These are phyloP conservation scores for Xanthia icteritia DNA, from an alignment of 2,888 invertebrate species.

Conservation along the genomic window DNA sequence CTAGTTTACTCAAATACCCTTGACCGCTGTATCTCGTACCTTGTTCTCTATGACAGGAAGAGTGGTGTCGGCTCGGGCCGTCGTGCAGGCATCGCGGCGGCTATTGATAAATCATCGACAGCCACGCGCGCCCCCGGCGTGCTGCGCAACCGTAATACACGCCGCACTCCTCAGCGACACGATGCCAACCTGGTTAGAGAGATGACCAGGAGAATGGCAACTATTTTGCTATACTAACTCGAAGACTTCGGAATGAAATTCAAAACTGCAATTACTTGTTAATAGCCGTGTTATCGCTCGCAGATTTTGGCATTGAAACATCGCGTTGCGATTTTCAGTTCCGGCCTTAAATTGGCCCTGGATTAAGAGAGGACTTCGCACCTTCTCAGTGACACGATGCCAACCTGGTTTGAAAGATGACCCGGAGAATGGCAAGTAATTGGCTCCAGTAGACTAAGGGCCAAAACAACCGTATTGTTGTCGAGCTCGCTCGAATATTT, in stretches of 20 bases:
- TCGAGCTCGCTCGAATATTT: too few species aligned
- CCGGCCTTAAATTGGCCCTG: too few species aligned
- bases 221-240: background rate
- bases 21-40: conserved; percentile 65
- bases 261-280: background rate
- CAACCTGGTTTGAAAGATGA: too few species aligned
- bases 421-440: too few species aligned
- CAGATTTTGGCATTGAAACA: background rate
- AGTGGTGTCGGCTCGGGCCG: conserved; percentile 78
- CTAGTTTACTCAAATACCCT: conserved; percentile 7
- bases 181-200: conserved; percentile 44
- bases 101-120: conserved; percentile 88
- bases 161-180: conserved; percentile 59
- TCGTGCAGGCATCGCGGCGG: conserved; percentile 84
- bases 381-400: too few species aligned
- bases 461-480: too few species aligned
- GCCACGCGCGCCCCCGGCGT: conserved; percentile 87
- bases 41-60: conserved; percentile 76
- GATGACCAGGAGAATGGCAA: conserved; percentile 19
- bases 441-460: too few species aligned
- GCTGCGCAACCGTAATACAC: conserved; percentile 80
- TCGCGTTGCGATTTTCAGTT: background rate
- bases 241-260: background rate
- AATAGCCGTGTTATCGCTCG: background rate
- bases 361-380: too few species aligned